phyloP scores from a whole-genome alignment of 1,140 invertebrate species.

The Pemphigus obesinymphae region DNA sequence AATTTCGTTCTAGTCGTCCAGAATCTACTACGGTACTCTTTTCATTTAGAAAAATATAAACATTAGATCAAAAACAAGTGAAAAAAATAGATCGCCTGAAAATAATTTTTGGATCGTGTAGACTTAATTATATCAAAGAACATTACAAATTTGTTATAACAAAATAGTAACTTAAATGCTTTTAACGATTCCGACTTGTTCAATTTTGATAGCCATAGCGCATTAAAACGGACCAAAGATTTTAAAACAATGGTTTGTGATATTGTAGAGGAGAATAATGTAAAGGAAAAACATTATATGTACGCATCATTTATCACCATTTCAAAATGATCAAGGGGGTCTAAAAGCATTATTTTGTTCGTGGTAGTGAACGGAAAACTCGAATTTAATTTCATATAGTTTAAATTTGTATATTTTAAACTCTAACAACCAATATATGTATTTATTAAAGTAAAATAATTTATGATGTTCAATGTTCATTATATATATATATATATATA shows the following conservation, averaged over 20 bases:
- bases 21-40: too few relatives aligned
- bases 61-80: too few relatives aligned
- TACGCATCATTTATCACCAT: background rate
- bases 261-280: background rate
- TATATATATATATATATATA: too few relatives aligned
- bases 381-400: background rate
- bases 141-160: too few relatives aligned
- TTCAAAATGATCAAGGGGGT: background rate
- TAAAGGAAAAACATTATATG: background rate
- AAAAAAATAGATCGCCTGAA: too few relatives aligned
- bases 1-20: too few relatives aligned
- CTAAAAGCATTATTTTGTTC: constrained; percentile 20
- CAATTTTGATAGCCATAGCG: background rate
- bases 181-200: background rate
- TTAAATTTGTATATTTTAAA: too few relatives aligned
- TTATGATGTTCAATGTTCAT: too few relatives aligned
- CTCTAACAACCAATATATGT: background rate
- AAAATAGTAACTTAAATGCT: background rate
- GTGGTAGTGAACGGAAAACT: background rate
- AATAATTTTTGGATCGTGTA: too few relatives aligned
- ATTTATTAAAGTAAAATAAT: background rate
- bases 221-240: background rate
- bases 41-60: too few relatives aligned
- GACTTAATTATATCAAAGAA: too few relatives aligned
- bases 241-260: background rate